These are phyloP conservation scores for Epinotia demarniana DNA, from an alignment of 2,888 invertebrate species.

Conservation along the genomic window DNA sequence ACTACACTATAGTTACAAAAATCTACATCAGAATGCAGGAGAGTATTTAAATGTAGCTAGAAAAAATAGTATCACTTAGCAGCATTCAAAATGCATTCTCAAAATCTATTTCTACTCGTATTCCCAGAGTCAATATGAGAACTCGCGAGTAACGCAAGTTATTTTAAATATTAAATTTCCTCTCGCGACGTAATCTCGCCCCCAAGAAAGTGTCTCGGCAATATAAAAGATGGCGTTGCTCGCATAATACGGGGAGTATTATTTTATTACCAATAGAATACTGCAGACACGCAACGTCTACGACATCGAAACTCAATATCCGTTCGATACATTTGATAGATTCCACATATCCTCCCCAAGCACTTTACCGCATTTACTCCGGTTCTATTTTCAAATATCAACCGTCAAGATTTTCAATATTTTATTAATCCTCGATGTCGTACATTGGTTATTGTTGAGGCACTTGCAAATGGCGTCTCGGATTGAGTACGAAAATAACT, in stretches of 20 bases:
- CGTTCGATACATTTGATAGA: slow-evolving; percentile 73
- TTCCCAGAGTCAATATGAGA: slow-evolving; percentile 6
- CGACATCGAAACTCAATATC: slow-evolving; percentile 80
- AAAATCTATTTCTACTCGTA: slow-evolving; percentile 8
- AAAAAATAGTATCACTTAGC: neutral
- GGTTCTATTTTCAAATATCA: slow-evolving; percentile 25
- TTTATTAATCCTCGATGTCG: slow-evolving; percentile 1
- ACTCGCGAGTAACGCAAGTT: slow-evolving; percentile 14
- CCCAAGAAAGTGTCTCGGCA: slow-evolving; percentile 31
- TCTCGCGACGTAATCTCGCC: slow-evolving; percentile 25
- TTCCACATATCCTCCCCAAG: slow-evolving; percentile 69
- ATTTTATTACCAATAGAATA: slow-evolving; percentile 74
- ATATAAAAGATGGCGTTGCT: slow-evolving; percentile 30
- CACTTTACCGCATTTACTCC: slow-evolving; percentile 32
- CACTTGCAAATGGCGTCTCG: slow-evolving; percentile 30
- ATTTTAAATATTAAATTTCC: slow-evolving; percentile 44
- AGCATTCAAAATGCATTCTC: slow-evolving; percentile 3
- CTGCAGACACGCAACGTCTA: slow-evolving; percentile 68
- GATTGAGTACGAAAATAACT: slow-evolving; percentile 23
- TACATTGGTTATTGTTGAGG: slow-evolving; percentile 23
- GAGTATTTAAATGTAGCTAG: neutral
- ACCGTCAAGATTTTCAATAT: slow-evolving; percentile 25
- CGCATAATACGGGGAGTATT: slow-evolving; percentile 57
- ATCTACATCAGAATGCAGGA: too few relatives aligned
- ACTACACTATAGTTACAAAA: too few relatives aligned